Base-by-base conservation (phyloP, 2,797 vertebrate genomes). In the Chelon auratus region DNA sequence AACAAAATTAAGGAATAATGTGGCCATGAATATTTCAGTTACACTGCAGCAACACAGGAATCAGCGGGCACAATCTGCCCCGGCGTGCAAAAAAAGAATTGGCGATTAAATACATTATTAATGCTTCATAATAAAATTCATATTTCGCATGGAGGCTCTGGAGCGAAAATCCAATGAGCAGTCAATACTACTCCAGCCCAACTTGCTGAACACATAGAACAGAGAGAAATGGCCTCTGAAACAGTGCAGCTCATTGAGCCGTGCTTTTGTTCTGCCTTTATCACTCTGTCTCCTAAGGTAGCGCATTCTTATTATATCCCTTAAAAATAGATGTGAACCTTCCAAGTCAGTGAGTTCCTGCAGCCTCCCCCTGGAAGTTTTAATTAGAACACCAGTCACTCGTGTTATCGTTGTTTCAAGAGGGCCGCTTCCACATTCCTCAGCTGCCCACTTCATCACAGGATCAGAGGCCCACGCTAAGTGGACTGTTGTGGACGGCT, bases 1-100 rank as follows among this genome's bases (percentile, higher is more conserved):
- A 94, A 94, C 91, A 93, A 93, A 95, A 93, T 94, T 90, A 94
- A 92, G 87, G 87, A 92, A 92, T 94, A 94, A 94, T 92, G 86
- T 70, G 56, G 50, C 79, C 91, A 93, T 95, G 91, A 94, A 95
- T 94, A 93, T 93, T 94, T 94, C 88, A 94, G 89, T 78, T 81
- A 64, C 71, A 62, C 80, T 83, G 91, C 85, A 82, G 90, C 85
- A 83, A 87, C 81, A 78, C 77, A 48, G 68, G 80, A 69, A 86
- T 90, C 83, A 78, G 80, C 70, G 74, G 11, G 1, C 39, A 68
- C 81, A 81, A 77, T 89, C 84, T 84, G 75, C 77, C 71, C 75
- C 0, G 67, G 76, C 84, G 81, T 74, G 74, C 81, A 87, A 78
- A 84, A 82, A 88, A 86, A 64, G 72, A 85, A 89, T 80, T 75